A percentile compares a stretch with the other conserved stretches of the same genome.
Conservation (phyloP, 2,113 vertebrate genomes). For the Takifugu flavidus region DNA sequence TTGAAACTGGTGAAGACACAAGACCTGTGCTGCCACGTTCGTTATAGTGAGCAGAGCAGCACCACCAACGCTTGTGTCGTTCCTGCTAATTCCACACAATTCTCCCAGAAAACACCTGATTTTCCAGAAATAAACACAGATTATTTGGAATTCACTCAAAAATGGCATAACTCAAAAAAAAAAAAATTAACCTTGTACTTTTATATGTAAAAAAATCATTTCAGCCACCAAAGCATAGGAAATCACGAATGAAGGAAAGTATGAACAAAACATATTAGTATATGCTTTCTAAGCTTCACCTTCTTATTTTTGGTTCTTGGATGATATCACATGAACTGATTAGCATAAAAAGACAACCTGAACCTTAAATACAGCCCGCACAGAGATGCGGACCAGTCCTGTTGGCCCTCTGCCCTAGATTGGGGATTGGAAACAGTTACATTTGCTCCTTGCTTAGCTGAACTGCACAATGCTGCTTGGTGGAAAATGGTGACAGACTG, state of each 20-base stretch:
- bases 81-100: conserved; percentile 38
- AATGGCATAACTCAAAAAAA: too few species aligned
- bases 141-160: conserved; percentile 1
- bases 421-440: too few species aligned
- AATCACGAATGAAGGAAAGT: not conserved
- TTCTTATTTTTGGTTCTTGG: too few species aligned
- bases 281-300: not conserved
- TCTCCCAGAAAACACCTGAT: conserved; percentile 21
- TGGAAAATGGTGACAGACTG: too few species aligned
- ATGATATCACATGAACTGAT: too few species aligned
- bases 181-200: too few species aligned
- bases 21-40: conserved; percentile 17
- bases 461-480: too few species aligned
- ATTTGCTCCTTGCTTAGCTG: too few species aligned
- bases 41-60: conserved; percentile 21
- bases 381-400: too few species aligned
- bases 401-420: too few species aligned
- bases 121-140: not conserved
- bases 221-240: not conserved
- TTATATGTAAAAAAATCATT: not conserved
- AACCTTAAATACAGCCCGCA: too few species aligned
- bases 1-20: conserved; percentile 8
- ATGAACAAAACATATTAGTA: not conserved
- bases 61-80: conserved; percentile 23
- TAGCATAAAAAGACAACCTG: too few species aligned